A percentile compares a stretch with the other conserved stretches of the same genome.
Conservation (phyloP, 1,140 invertebrate species). For the Lamellibrachia luymesi region DNA sequence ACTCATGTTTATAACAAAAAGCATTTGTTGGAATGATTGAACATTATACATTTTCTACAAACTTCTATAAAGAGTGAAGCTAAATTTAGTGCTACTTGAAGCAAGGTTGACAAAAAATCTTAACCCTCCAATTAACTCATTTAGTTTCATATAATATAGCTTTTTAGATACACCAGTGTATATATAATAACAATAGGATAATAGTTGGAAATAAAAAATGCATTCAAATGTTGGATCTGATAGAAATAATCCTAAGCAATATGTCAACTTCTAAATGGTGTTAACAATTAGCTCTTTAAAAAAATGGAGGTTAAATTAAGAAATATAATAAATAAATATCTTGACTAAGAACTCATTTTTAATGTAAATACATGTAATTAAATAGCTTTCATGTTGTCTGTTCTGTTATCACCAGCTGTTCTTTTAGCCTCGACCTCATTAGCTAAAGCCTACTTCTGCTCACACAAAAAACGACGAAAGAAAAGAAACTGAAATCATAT, state of each 20-base stretch:
- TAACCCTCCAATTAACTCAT: background rate
- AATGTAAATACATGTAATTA: background rate
- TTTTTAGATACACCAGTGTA: background rate
- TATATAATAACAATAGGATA: too few species aligned
- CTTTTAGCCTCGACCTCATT: background rate
- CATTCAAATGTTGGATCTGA: too few species aligned
- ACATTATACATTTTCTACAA: background rate
- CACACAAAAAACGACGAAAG: background rate
- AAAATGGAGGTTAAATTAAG: background rate
- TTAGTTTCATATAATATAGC: background rate
- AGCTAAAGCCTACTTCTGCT: background rate
- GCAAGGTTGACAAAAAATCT: background rate
- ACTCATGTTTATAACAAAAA: background rate
- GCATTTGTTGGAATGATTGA: background rate
- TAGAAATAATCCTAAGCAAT: background rate
- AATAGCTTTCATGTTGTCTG: background rate
- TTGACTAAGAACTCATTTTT: background rate
- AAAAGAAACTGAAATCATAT: background rate
- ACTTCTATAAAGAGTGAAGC: background rate
- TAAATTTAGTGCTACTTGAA: background rate
- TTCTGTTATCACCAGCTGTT: background rate
- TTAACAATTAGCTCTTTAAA: background rate
- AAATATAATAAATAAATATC: background rate
- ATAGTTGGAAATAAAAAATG: too few species aligned
- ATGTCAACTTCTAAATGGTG: too few species aligned